Evolutionary conservation across 2,888 invertebrate genomes (phyloP).

Genomic region (Pedicia rivosa): DNA sequence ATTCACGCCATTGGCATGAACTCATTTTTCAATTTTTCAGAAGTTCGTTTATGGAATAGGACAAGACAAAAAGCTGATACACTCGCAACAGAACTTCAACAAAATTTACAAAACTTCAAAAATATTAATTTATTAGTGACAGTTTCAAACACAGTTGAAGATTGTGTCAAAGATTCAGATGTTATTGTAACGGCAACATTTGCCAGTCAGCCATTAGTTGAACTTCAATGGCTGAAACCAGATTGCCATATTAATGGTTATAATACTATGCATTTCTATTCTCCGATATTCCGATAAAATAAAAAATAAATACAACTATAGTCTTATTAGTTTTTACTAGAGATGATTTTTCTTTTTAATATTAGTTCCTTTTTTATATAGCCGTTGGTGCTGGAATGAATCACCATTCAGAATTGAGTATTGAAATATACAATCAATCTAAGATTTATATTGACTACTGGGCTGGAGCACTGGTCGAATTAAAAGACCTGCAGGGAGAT

Average conservation of each 20-base stretch:
- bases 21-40: slow-evolving; percentile 27
- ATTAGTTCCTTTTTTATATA: slow-evolving; percentile 18
- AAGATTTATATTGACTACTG: slow-evolving; percentile 38
- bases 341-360: not conserved
- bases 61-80: slow-evolving; percentile 22
- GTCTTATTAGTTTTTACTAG: not conserved
- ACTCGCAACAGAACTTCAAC: slow-evolving; percentile 24
- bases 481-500: slow-evolving; percentile 32
- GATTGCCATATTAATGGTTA: slow-evolving; percentile 46
- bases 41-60: slow-evolving; percentile 41
- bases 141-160: slow-evolving; percentile 22
- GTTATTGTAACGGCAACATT: slow-evolving; percentile 44
- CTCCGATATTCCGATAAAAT: too few relatives aligned
- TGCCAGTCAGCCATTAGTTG: slow-evolving; percentile 33
- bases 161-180: slow-evolving; percentile 39
- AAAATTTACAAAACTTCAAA: slow-evolving; percentile 10
- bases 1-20: slow-evolving; percentile 36
- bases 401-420: slow-evolving; percentile 36
- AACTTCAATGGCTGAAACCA: slow-evolving; percentile 33
- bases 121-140: slow-evolving; percentile 13
- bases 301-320: too few relatives aligned
- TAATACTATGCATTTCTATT: too few relatives aligned
- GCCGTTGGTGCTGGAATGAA: slow-evolving; percentile 39
- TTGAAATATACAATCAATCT: slow-evolving; percentile 33
- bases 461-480: slow-evolving; percentile 35